phyloP scores from a whole-genome alignment of 64 coral and sea anemone genomes.

The Pocillopora verrucosa region DNA sequence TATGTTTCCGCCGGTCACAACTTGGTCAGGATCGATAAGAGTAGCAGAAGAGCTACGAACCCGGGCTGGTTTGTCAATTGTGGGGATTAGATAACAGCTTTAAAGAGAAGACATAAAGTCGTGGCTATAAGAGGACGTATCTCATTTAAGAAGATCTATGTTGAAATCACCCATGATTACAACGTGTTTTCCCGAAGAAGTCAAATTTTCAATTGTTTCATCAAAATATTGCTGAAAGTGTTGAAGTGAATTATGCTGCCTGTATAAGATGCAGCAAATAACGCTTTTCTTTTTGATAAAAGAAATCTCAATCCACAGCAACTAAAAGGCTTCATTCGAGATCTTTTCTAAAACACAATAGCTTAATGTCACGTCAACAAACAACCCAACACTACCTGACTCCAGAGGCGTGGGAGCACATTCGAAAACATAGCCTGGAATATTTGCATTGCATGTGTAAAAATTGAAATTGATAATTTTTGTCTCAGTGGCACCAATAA shows the following conservation, averaged over 20 bases:
- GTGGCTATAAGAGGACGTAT: background rate
- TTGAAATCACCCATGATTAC: background rate
- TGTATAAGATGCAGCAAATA: no score
- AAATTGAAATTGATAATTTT: background rate
- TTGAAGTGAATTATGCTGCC: no score
- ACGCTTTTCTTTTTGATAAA: constrained; percentile 18
- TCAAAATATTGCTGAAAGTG: background rate
- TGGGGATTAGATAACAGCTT: background rate
- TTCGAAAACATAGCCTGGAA: no score
- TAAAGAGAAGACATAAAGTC: background rate
- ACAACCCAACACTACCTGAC: no score
- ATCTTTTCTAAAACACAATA: no score
- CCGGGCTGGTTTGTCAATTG: background rate
- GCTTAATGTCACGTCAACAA: no score
- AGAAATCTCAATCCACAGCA: no score
- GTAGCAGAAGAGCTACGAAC: no score
- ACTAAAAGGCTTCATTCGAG: no score
- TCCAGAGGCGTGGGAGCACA: no score
- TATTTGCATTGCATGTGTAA: no score
- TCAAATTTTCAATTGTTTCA: background rate
- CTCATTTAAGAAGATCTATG: no score
- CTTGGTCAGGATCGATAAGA: constrained; percentile 5
- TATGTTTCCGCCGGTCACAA: constrained; percentile 10
- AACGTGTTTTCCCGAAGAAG: background rate
- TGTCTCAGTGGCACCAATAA: background rate